Base-by-base conservation (phyloP, 2,113 vertebrate species). In the Prochilodus magdalenae region DNA sequence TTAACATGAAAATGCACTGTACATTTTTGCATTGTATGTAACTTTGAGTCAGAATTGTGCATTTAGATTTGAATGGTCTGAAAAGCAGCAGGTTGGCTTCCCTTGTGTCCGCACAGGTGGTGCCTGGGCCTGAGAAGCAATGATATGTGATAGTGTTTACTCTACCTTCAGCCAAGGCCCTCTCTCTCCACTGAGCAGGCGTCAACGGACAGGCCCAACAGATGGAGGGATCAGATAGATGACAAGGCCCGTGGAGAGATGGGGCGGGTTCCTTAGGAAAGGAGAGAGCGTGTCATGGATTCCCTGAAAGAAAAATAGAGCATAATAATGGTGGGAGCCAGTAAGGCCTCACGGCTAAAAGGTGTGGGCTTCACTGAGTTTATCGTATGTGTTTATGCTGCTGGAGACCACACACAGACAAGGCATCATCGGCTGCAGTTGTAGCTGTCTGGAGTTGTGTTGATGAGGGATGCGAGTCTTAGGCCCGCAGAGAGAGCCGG, bases 181-280 rank as follows among this genome's bases (percentile, higher is more conserved):
- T 40, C 26, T 55, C 51, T 47, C 60, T 65, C 24, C 13, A 20
- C 24, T 24, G 22, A 24, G 73, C 44, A 33, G 51, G 55, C 75
- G 72, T 82, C 71, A 84, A 57, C 13, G 2, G 75, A 75, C 27
- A 76, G 60, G 26, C 55, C 55, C 49, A 77, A 55, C 83, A 85
- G 83, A 87, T 84, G 83, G 79, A 80, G 73, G 4, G 22, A 55
- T 65, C 36, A 53, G 47, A 79, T 72, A 67, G 69, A 73, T 67
- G 82, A 69, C 51, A 33, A 44, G 53, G 59, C 44, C 33, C 16
- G 11, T 53, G 16, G 62, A 36, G 53, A 81, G 40, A 51, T 30
- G 49, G n/a, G 60, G 79, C 20, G 5, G 60, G 29, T 44, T 44
- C 66, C 66, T 70, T 4, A n/a, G 22, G 7, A 62, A 73, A 36